Conservation (phyloP, 2,113 vertebrate species). For the Spermophilus dauricus region DNA sequence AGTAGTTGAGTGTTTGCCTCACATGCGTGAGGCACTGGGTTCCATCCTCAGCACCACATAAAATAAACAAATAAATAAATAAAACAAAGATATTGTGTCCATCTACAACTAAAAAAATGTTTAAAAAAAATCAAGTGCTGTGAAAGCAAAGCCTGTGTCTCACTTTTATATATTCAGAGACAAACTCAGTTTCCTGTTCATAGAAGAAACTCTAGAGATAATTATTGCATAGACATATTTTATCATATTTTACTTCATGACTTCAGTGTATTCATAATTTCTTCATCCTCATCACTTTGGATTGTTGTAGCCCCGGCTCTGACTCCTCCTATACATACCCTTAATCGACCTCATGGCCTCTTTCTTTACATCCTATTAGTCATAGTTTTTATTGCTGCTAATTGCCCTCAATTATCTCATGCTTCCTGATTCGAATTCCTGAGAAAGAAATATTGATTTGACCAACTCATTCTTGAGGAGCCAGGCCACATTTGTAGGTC, state of each 20-base stretch:
- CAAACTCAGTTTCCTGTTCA: not conserved
- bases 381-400: conserved; percentile 27
- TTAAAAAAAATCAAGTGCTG: not conserved
- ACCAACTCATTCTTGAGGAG: conserved; percentile 20
- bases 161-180: conserved; percentile 1
- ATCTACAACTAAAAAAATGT: too few species aligned
- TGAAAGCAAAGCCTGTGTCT: not conserved
- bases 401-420: conserved; percentile 15
- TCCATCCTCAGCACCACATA: too few species aligned
- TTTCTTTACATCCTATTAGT: conserved; percentile 40
- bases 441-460: conserved; percentile 50
- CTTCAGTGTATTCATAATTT: conserved; percentile 15
- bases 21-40: too few species aligned
- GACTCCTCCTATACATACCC: not conserved
- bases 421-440: conserved; percentile 44
- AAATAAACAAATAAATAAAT: too few species aligned
- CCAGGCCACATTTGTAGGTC: not conserved
- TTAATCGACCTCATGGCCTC: not conserved
- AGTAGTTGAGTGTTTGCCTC: too few species aligned
- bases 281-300: conserved; percentile 32
- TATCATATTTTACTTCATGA: conserved; percentile 20
- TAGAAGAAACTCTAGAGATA: conserved; percentile 34
- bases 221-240: conserved; percentile 17
- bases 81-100: too few species aligned
- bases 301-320: not conserved